Percentiles rank a stretch among this genome's conserved stretches.
These are phyloP conservation scores for Pseudolycoriella hygida DNA, from an alignment of 2,888 invertebrate genomes.

Conservation along the genomic window DNA sequence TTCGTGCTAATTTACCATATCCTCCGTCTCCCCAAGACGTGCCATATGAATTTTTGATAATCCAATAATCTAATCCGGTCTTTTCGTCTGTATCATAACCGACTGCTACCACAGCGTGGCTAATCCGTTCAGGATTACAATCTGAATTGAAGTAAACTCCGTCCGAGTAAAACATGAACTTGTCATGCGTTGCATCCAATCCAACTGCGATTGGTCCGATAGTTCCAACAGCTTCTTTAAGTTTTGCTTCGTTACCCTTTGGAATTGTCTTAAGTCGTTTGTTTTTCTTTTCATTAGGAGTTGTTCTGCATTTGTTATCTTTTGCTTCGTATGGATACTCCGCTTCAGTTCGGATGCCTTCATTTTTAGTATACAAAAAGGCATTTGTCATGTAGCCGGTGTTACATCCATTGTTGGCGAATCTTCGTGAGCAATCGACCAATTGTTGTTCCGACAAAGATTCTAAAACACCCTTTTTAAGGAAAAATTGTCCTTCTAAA, in stretches of 20 bases:
- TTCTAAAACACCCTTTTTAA: conserved; percentile 52
- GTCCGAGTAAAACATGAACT: conserved; percentile 59
- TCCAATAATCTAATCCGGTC: conserved; percentile 22
- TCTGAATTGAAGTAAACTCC: conserved; percentile 59
- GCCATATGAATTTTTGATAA: conserved; percentile 23
- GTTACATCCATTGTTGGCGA: conserved; percentile 71
- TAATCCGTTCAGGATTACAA: conserved; percentile 46
- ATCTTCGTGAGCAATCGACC: conserved; percentile 67
- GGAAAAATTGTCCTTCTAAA: conserved; percentile 80
- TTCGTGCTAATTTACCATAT: conserved; percentile 18
- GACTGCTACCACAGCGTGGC: conserved; percentile 41
- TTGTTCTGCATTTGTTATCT: conserved; percentile 47
- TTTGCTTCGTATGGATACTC: conserved; percentile 73
- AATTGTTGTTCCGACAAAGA: conserved; percentile 87
- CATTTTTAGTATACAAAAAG: conserved; percentile 68
- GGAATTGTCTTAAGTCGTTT: conserved; percentile 40
- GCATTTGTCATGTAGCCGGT: conserved; percentile 71
- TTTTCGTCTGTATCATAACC: conserved; percentile 9
- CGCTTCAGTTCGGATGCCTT: conserved; percentile 76
- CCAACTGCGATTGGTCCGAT: conserved; percentile 8
- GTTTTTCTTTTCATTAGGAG: conserved; percentile 50
- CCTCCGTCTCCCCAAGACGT: conserved; percentile 22
- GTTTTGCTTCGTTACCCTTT: conserved; percentile 7
- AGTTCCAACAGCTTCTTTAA: conserved; percentile 7
- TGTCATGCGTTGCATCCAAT: conserved; percentile 33